phyloP scores from a whole-genome alignment of 2,113 vertebrate genomes.

The Percina caprodes region DNA sequence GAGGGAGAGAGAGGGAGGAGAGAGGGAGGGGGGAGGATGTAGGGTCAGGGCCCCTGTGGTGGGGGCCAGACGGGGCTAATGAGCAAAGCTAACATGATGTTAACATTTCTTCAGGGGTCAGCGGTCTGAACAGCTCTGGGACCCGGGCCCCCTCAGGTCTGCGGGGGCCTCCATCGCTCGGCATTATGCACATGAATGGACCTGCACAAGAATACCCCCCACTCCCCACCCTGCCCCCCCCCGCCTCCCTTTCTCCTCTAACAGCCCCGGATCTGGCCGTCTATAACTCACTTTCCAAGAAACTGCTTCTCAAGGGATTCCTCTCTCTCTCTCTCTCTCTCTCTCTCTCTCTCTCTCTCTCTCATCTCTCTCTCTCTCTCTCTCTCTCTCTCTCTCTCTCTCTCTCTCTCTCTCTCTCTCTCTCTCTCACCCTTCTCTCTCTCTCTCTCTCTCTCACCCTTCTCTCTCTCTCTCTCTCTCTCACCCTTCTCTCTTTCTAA shows the following conservation, averaged over 20 bases:
- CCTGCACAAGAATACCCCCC: slow-evolving; percentile 62
- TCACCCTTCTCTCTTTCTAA: too few relatives aligned
- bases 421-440: too few relatives aligned
- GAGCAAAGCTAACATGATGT: slow-evolving; percentile 86
- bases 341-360: too few relatives aligned
- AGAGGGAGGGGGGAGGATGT: slow-evolving; percentile 58
- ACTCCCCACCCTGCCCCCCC: background rate
- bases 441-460: too few relatives aligned
- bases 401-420: too few relatives aligned
- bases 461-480: too few relatives aligned
- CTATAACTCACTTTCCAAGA: too few relatives aligned
- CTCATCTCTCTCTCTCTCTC: too few relatives aligned
- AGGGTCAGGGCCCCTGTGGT: slow-evolving; percentile 20
- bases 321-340: too few relatives aligned
- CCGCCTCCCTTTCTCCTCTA: background rate
- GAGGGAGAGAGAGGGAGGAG: background rate
- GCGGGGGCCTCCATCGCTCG: slow-evolving; percentile 63
- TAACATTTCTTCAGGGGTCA: slow-evolving; percentile 86
- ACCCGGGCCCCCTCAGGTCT: slow-evolving; percentile 69
- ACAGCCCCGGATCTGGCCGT: too few relatives aligned
- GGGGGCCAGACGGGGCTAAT: slow-evolving; percentile 75
- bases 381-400: too few relatives aligned
- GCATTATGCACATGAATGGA: slow-evolving; percentile 82
- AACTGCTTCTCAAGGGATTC: too few relatives aligned
- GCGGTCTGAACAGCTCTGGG: slow-evolving; percentile 68